Base-by-base conservation (phyloP, 2,113 vertebrate genomes). In the Trogon surrucura region DNA sequence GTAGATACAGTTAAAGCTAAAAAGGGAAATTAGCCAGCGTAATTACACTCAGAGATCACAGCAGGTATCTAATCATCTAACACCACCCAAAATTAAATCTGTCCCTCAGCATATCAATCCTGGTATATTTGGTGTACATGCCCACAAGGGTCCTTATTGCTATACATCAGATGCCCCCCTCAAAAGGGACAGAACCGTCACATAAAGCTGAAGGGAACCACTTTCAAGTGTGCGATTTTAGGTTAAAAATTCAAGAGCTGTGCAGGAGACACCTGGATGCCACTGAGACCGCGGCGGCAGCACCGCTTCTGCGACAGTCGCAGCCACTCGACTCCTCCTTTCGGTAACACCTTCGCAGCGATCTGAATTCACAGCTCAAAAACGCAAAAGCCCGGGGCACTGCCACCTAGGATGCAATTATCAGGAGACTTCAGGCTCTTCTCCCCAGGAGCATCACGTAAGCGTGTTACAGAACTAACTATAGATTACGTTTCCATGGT, bases 401-500 rank as follows among this genome's bases (percentile, higher is more conserved):
- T 56, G 86, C 86, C 64, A 70, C 85, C 6, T 3, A 13, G 54
- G 74, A 41, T 19, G 27, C 36, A 73, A 23, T 36, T 61, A 36
- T n/a, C 85, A 34, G 81, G 74, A 85, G 88, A 47, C 85, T 74
- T 47, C 41, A 64, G 60, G 51, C 81, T 89, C 87, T 65, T 74
- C 82, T 85, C 93, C 41, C 67, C 67, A 23, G 66, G 54, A 73
- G 50, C 1, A 67, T 6, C 54, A 0, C 47, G 22, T 9, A 11
- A 90, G 74, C 74, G 32, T 19, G 16, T 54, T 26, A 19, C 44
- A 44, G 79, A 61, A 60, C 69, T 58, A 94, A 62, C 87, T 44
- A 32, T 1, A 88, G 79, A 51, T 80, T 11, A 19, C 2, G 61
- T 96, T 93, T 78, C 95, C 90, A 96, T 84, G 72, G 95, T 17